Evolutionary conservation across 92 coral and sea anemone genomes (phyloP).

Genomic region (Epizoanthus stellaris): DNA sequence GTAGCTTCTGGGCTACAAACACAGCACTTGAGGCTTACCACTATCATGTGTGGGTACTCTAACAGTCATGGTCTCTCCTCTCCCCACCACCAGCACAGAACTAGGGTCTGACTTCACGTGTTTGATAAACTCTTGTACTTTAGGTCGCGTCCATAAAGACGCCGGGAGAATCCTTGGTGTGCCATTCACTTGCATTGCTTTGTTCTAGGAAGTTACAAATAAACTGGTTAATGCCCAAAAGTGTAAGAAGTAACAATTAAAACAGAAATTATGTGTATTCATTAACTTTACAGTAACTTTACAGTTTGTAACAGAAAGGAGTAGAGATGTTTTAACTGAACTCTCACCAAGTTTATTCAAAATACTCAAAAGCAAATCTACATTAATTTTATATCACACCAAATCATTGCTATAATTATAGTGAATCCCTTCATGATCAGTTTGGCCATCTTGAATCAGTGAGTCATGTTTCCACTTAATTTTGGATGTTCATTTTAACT

Average conservation of each 20-base stretch:
- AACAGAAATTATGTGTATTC: no score
- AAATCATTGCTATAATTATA: no score
- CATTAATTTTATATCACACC: no score
- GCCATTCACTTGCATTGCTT: conserved; percentile 68
- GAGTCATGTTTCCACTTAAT: no score
- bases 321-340: background rate
- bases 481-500: no score
- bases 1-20: background rate
- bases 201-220: background rate
- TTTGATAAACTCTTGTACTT: conserved; percentile 97
- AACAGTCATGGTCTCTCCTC: conserved; percentile 99
- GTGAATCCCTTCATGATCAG: no score
- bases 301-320: no score
- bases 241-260: no score
- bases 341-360: background rate
- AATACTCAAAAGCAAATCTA: background rate
- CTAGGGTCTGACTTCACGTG: conserved; percentile 98
- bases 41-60: conserved; percentile 99
- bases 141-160: conserved; percentile 98
- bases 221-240: no score
- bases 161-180: conserved; percentile 91
- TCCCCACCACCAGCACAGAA: conserved; percentile 97
- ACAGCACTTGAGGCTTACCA: conserved; percentile 61
- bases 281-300: no score
- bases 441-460: no score